Percentiles rank a stretch among this genome's conserved stretches.
Conservation (phyloP, 2,888 invertebrate species). For the Tenthredo livida region DNA sequence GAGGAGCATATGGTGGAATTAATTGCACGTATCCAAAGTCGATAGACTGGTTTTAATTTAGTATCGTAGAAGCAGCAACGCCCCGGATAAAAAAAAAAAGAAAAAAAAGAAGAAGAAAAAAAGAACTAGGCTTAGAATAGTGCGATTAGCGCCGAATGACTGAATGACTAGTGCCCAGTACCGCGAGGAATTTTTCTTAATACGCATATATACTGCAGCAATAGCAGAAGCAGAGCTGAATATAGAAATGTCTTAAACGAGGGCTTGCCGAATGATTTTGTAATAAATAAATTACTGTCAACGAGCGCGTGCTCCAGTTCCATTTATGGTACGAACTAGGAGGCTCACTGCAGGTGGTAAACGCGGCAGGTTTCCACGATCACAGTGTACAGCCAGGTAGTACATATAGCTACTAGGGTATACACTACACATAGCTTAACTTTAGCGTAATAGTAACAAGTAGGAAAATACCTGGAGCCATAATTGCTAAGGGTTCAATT, state of each 20-base stretch:
- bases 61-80: neutral
- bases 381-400: neutral
- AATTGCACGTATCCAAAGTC: constrained; percentile 33
- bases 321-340: constrained; percentile 72
- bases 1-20: constrained; percentile 29
- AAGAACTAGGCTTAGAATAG: neutral
- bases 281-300: constrained; percentile 58
- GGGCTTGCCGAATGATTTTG: constrained; percentile 49
- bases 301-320: constrained; percentile 73
- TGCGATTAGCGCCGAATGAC: constrained; percentile 39
- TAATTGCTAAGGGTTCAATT: constrained; percentile 50
- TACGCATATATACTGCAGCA: neutral
- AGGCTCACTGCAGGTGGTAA: constrained; percentile 54
- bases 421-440: neutral
- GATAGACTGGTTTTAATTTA: constrained; percentile 35
- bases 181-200: constrained; percentile 14
- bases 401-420: neutral
- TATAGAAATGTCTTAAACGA: constrained; percentile 42
- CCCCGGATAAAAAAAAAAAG: neutral
- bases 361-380: constrained; percentile 8
- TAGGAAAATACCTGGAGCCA: constrained; percentile 40
- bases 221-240: neutral
- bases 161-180: neutral
- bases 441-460: constrained; percentile 21
- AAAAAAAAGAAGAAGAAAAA: neutral